Conservation (phyloP, 2,888 invertebrate genomes). For the Cryptus armator region DNA sequence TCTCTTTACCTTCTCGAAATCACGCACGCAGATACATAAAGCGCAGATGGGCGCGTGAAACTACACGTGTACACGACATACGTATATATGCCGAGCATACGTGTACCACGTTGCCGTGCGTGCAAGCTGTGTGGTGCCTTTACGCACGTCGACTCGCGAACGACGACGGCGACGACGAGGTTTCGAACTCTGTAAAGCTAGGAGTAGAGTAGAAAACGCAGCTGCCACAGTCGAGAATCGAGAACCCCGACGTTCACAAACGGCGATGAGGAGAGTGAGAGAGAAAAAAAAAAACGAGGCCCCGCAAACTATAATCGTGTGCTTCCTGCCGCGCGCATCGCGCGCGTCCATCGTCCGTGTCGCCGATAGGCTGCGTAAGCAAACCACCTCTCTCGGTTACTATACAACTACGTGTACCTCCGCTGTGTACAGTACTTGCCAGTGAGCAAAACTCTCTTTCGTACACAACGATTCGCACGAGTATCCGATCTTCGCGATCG, state of each 20-base stretch:
- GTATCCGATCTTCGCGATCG: slow-evolving; percentile 27
- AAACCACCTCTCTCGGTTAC: slow-evolving; percentile 51
- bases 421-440: not conserved
- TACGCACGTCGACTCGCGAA: slow-evolving; percentile 9
- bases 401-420: slow-evolving; percentile 10
- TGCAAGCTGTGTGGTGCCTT: not conserved
- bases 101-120: slow-evolving; percentile 7
- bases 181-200: slow-evolving; percentile 12
- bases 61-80: not conserved
- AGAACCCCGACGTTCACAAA: slow-evolving; percentile 17
- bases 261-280: slow-evolving; percentile 28
- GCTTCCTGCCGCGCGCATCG: slow-evolving; percentile 80
- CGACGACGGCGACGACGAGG: slow-evolving; percentile 3
- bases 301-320: slow-evolving; percentile 78
- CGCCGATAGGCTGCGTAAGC: slow-evolving; percentile 76
- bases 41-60: slow-evolving; percentile 16
- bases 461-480: slow-evolving; percentile 7
- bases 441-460: slow-evolving; percentile 13
- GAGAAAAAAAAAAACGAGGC: slow-evolving; percentile 55
- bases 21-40: slow-evolving; percentile 50
- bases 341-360: slow-evolving; percentile 76
- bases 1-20: slow-evolving; percentile 59
- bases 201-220: slow-evolving; percentile 41
- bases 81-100: not conserved
- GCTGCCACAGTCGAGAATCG: slow-evolving; percentile 37